Conservation (phyloP, 1,140 invertebrate genomes). For the Latrodectus geometricus region DNA sequence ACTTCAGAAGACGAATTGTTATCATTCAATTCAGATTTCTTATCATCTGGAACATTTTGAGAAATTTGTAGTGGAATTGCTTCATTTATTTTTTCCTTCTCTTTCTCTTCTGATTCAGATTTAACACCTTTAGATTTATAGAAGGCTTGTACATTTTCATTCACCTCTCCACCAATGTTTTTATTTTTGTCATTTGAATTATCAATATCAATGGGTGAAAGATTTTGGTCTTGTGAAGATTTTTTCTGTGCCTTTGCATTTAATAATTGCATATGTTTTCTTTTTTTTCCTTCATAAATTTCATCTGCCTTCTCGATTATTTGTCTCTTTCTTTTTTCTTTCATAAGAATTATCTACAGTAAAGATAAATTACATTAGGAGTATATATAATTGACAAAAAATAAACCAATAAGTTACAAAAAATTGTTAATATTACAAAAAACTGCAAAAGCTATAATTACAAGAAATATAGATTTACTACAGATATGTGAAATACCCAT, state of each 20-base stretch:
- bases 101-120: too few relatives aligned
- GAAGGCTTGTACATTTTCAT: too few relatives aligned
- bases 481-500: too few relatives aligned
- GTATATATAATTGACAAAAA: too few relatives aligned
- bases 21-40: not conserved
- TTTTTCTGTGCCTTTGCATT: constrained; percentile 6
- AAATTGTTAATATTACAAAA: too few relatives aligned
- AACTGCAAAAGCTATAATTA: too few relatives aligned
- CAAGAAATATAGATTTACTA: too few relatives aligned
- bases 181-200: too few relatives aligned
- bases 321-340: constrained; percentile 74
- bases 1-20: not conserved
- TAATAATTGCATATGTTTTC: constrained; percentile 69
- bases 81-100: not conserved
- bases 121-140: too few relatives aligned
- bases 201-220: too few relatives aligned
- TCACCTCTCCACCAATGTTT: too few relatives aligned
- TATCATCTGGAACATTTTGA: not conserved
- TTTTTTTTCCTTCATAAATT: constrained; percentile 77
- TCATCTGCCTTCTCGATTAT: constrained; percentile 73
- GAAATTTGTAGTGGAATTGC: not conserved
- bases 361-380: not conserved
- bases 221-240: not conserved
- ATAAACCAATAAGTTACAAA: too few relatives aligned
- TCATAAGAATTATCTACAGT: constrained; percentile 57